Base-by-base conservation (phyloP, 2,797 vertebrate genomes). In the Scleropages formosus region DNA sequence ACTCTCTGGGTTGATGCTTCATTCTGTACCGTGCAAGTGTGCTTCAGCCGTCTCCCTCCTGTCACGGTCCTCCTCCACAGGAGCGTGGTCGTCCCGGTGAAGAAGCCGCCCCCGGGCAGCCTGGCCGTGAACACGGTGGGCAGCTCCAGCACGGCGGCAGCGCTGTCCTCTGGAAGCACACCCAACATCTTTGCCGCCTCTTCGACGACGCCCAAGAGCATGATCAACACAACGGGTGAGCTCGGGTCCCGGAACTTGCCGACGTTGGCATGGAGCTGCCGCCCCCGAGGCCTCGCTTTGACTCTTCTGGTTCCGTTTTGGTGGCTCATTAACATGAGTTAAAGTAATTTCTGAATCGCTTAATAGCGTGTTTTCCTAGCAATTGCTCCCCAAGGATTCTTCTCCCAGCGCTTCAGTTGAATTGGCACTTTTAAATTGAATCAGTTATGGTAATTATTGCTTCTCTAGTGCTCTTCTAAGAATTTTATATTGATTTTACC, bases 221-320 rank as follows among this genome's bases (percentile, higher is more conserved):
- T 96, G 95, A 98, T 98, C 91, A 98, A 99, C 94, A 98, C 97
- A 85, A 95, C 94, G 92, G 94, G 94, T 95, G 96, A 85, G 1
- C 87, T 87, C 87, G 77, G 8, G 66, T 9, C 18, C 49, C 53
- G 8, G 4, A 18, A n/a, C 1, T 61, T 15, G 39, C 1, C 18
- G 3, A 15, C 47, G 22, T 22, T 16, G 15, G 2, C 18, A 0
- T 49, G 13, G 49, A 8, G 0, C 47, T 16, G 49, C 22, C 4
- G 18, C 47, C 24, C 13, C 12, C 18, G 47, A 1, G 9, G 53
- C 39, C 27, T 49, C 64, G 74, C 49, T 27, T 16, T 20, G 59
- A 49, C 26, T 6, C 49, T 39, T 9, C 39, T 31, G n/a, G n/a
- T 51, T 13, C 44, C n/a, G 56, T 9, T 71, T 27, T 4, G 15